Percentiles rank a stretch among this genome's conserved stretches.
Evolutionary conservation across 1,140 invertebrate species (phyloP).

Genomic region (Lordiphosa mommai): DNA sequence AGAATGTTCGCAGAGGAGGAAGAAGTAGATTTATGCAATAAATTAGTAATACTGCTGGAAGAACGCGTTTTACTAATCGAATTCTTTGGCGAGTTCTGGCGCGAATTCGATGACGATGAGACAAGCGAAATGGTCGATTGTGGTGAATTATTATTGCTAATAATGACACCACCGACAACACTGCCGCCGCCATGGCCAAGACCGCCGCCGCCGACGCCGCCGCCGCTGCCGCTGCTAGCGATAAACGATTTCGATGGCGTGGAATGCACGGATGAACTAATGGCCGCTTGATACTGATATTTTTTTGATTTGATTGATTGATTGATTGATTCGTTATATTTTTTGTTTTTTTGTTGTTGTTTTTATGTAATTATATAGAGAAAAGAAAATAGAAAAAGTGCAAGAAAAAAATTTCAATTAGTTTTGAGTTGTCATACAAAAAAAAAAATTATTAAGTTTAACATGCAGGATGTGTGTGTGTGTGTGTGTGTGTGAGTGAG

Average conservation of each 20-base stretch:
- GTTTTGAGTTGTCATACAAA: slow-evolving; percentile 57
- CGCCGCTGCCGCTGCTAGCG: slow-evolving; percentile 54
- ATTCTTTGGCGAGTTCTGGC: slow-evolving; percentile 80
- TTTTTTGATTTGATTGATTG: slow-evolving; percentile 22
- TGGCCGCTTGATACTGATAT: slow-evolving; percentile 79
- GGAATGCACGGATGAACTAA: slow-evolving; percentile 81
- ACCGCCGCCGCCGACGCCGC: slow-evolving; percentile 43
- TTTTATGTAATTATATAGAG: slow-evolving; percentile 40
- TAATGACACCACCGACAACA: slow-evolving; percentile 58
- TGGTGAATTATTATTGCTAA: slow-evolving; percentile 70
- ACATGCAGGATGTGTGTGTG: slow-evolving; percentile 36
- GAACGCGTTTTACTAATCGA: slow-evolving; percentile 81
- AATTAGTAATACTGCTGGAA: slow-evolving; percentile 79
- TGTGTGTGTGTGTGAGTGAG: slow-evolving; percentile 3
- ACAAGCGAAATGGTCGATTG: slow-evolving; percentile 80
- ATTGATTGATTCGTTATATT: slow-evolving; percentile 26
- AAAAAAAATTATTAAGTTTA: slow-evolving; percentile 51
- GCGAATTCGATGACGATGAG: slow-evolving; percentile 81
- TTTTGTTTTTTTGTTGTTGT: slow-evolving; percentile 17
- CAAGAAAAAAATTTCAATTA: slow-evolving; percentile 71
- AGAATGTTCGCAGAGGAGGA: slow-evolving; percentile 74
- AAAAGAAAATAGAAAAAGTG: slow-evolving; percentile 77
- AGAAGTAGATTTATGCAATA: slow-evolving; percentile 79
- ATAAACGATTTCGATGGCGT: slow-evolving; percentile 83
- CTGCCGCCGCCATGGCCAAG: slow-evolving; percentile 63